Conservation (phyloP, 1,140 invertebrate species). For the Macrosteles quadrilineatus region DNA sequence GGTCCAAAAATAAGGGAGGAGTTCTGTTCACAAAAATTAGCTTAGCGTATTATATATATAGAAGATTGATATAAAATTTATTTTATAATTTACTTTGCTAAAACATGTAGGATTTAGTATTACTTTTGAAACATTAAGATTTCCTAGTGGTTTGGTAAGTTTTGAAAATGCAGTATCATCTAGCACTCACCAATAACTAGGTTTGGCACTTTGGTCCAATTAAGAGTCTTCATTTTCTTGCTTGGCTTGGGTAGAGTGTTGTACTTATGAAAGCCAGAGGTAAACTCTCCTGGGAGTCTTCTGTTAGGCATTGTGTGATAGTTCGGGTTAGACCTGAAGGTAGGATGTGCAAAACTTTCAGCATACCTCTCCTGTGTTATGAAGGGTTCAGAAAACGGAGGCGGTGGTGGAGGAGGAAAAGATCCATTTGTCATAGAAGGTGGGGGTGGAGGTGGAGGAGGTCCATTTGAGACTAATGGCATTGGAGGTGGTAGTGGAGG, state of each 20-base stretch:
- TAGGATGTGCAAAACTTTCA: neutral
- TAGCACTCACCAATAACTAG: conserved; percentile 41
- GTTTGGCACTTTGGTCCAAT: conserved; percentile 51
- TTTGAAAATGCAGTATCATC: too few relatives aligned
- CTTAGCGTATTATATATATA: too few relatives aligned
- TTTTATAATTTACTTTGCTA: too few relatives aligned
- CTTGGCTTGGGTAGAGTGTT: conserved; percentile 46
- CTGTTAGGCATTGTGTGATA: conserved; percentile 36
- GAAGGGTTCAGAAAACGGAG: conserved; percentile 30
- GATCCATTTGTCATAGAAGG: conserved; percentile 5
- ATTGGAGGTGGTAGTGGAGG: conserved; percentile 32
- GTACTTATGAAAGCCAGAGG: conserved; percentile 34
- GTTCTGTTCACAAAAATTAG: too few relatives aligned
- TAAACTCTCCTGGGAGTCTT: conserved; percentile 14
- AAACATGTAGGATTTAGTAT: too few relatives aligned
- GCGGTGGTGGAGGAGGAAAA: conserved; percentile 29
- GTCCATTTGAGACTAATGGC: neutral
- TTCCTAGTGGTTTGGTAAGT: too few relatives aligned
- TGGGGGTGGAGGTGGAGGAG: conserved; percentile 35
- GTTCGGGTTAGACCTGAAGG: conserved; percentile 3
- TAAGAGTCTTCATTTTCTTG: conserved; percentile 51
- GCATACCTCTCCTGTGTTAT: conserved; percentile 32
- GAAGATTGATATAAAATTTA: too few relatives aligned
- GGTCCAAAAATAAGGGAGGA: too few relatives aligned
- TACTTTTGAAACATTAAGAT: too few relatives aligned